Evolutionary conservation across 2,113 vertebrate species (phyloP), one percentile per base, ranked within the genome.

Genomic region (Megaceryle maxima): DNA sequence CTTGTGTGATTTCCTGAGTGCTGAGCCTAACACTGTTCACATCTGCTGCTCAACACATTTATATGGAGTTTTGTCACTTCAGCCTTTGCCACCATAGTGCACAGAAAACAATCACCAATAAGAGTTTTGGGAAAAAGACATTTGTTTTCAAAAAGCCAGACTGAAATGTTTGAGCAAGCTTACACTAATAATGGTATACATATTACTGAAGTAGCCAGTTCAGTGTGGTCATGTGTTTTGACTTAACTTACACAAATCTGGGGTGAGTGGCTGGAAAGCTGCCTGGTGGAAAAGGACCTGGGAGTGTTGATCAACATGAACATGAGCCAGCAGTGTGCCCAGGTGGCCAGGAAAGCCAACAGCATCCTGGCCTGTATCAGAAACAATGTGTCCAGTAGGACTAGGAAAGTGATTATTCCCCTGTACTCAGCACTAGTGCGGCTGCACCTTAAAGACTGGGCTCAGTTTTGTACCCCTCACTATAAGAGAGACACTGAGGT

Each of bases 1-100:
- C 29, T 60, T 55, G 11, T 66, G 21, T 29, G 11, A 35, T 79
- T 79, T 83, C 26, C 41, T 48, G 63, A 39, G 9, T 66, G 16
- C 6, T 43, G 25, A 60, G 21, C 24, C 3, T 0, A 1, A 22
- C 56, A 28, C 43, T 16, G 11, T 8, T 85, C 7, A 0, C 0
- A 0, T 56, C 44, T 77, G 33, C 41, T 77, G 16, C 35, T 50
- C 48, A 43, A 5, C 11, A 24, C 1, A 2, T 60, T 75, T 51
- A 9, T 39, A 2, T 9, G 19, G 11, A 5, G 5, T 43, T 74
- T 84, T 93, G 55, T 25, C 17, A 35, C 35, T 76, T 83, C 43
- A 46, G 5, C 9, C 15, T 83, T 20, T 26, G 5, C 13, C 60
- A 2, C 18, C 6, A 0, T 41, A 64, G 28, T 3, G 3, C 13